Base-by-base conservation (phyloP, 2,888 invertebrate species). In the Troides helena region DNA sequence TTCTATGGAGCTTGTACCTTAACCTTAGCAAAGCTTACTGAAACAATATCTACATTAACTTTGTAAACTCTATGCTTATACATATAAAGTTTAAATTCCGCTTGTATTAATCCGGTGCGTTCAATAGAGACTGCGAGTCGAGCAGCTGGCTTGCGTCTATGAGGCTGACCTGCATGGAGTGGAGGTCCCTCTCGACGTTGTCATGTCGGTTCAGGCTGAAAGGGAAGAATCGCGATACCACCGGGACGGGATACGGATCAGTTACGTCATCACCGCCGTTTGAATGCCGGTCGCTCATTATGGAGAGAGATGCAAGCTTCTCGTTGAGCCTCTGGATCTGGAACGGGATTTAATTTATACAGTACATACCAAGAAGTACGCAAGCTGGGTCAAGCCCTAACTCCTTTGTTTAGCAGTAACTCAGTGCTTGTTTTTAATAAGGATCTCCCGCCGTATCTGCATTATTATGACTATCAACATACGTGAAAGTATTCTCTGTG, bases 61-160 rank as follows among this genome's bases (percentile, higher is more conserved):
- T 56, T 62, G 17, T 50, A 50, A 21, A 68, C 63, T 53, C 43
- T 68, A 63, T 50, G 10, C 0, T 7, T 68, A 23, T 21, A 6
- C 46, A 1, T 17, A 60, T 36, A 59, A 63, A 63, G 50, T 68
- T 12, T 30, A 14, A 53, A 63, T 17, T 63, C 4, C 17, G 2
- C 21, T 30, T 10, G 12, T 50, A 39, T 93, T 94, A 95, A 80
- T 96, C 95, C 17, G 95, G 94, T 62, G 95, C 95, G 77, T 95
- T 96, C 62, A 95, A 88, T 67, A 96, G 87, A 25, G 95, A 95
- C 81, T 95, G 95, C 5, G 96, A 94, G 84, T 96, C 96, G 70
- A 95, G 85, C 66, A 95, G 90, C 74, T 94, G 94, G 68, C 94
- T 94, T 50, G 94, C 93, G 78, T 94, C 94, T 61, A 95, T 90